phyloP scores from a whole-genome alignment of 2,113 vertebrate genomes.

The Serilophus lunatus region DNA sequence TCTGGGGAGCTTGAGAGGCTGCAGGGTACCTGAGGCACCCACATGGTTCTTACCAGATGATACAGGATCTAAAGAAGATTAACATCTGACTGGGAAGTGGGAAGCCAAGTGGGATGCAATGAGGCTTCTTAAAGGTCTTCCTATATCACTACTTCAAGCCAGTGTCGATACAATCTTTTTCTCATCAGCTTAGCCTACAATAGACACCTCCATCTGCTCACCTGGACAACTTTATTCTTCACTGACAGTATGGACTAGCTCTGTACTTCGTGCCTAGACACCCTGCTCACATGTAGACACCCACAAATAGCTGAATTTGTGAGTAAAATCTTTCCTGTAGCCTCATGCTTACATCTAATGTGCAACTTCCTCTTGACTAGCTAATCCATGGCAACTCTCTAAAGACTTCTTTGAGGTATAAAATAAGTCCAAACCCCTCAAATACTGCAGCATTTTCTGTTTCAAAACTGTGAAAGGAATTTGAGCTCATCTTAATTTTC shows the following conservation, averaged over 20 bases:
- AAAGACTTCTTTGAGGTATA: not conserved
- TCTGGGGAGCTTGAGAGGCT: not conserved
- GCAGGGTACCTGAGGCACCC: not conserved
- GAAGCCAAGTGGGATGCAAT: not conserved
- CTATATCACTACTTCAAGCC: not conserved
- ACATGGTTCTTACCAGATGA: not conserved
- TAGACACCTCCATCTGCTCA: not conserved
- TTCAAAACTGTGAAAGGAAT: not conserved
- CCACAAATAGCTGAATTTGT: not conserved
- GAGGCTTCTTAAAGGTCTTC: not conserved
- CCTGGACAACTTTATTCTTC: not conserved
- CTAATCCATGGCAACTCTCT: not conserved
- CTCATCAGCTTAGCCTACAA: not conserved
- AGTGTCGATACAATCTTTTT: not conserved
- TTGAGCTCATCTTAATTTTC: not conserved
- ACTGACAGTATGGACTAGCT: not conserved
- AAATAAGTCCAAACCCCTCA: not conserved
- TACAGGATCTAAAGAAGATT: not conserved
- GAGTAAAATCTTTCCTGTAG: not conserved
- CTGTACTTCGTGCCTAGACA: not conserved
- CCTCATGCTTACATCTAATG: not conserved
- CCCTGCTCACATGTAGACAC: not conserved
- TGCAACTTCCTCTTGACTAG: not conserved
- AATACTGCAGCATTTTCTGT: not conserved
- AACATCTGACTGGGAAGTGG: not conserved